Evolutionary conservation across 1,140 invertebrate genomes (phyloP), one percentile per base, ranked within the genome.

Genomic region (Hypothenemus hampei): DNA sequence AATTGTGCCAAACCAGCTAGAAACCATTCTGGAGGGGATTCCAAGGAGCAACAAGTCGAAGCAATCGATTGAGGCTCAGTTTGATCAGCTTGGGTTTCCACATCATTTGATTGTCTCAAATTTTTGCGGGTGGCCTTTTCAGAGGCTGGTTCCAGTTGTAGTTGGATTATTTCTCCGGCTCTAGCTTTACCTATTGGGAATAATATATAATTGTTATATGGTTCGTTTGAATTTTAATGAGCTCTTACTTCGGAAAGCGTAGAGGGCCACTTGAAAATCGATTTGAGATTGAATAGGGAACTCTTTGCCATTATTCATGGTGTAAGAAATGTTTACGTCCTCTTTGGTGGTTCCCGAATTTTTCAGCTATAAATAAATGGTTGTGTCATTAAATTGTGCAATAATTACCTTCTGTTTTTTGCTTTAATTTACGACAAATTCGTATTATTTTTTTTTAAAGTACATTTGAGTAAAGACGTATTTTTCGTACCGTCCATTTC

Each of bases 21-120:
- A 56, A 71, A 72, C 69, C 69, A 72, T 46, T 61, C 61, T 0
- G 69, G 69, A 29, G 69, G 67, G 22, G 47, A 36, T n/a, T 59
- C 55, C 1, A 47, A 5, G 20, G 58, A 57, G 36, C 44, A 53
- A 19, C 47, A 54, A 24, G 36, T 40, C n/a, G 60, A 59, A 24
- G 37, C 16, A 40, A 57, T 37, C 4, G 53, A 54, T 18, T 20
- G 29, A 8, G 44, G 24, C 20, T 59, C 56, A 37, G 54, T 50
- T 41, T 43, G 46, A 29, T 60, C 57, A 33, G 48, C 62, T 50
- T 65, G 62, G 16, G 64, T 65, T 41, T 64, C 52, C 10, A 62
- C 64, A 57, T 64, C 62, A 37, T 57, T 65, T 3, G 64, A 64
- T 45, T 57, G 51, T 23, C 58, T 43, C 21, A 45, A 36, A 41